Conservation (phyloP, 2,888 invertebrate species). For the Monopis laevigella region DNA sequence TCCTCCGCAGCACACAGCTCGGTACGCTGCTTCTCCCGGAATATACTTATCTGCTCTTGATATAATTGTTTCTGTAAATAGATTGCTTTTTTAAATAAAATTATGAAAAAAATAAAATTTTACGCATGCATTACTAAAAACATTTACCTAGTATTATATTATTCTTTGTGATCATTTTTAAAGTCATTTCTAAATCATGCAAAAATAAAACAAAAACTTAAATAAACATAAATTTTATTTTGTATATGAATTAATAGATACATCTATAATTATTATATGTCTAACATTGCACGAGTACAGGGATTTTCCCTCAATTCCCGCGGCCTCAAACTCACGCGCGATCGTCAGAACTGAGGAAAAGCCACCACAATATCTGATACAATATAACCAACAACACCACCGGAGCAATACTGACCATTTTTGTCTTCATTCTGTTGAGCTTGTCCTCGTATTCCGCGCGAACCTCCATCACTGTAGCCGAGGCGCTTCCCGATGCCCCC, state of each 20-base stretch:
- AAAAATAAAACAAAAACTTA: neutral
- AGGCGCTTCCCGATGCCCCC: slow-evolving; percentile 34
- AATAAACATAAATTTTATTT: neutral
- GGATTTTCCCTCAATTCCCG: too few species aligned
- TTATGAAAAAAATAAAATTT: neutral
- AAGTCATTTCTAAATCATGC: neutral
- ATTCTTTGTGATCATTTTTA: neutral
- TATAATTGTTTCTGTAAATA: slow-evolving; percentile 66
- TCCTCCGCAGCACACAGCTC: slow-evolving; percentile 57
- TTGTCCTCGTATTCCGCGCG: slow-evolving; percentile 77
- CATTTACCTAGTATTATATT: slow-evolving; percentile 37
- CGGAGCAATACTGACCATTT: slow-evolving; percentile 76
- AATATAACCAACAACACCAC: slow-evolving; percentile 52
- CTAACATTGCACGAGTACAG: too few species aligned
- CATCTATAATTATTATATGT: neutral
- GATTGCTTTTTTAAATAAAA: neutral
- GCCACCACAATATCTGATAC: slow-evolving; percentile 62
- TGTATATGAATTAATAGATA: neutral
- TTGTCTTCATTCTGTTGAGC: slow-evolving; percentile 80
- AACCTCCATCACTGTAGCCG: slow-evolving; percentile 59
- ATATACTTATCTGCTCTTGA: slow-evolving; percentile 67
- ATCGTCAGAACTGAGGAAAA: slow-evolving; percentile 34
- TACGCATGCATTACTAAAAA: slow-evolving; percentile 25
- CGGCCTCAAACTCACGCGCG: too few species aligned
- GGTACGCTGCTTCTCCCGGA: slow-evolving; percentile 58